These are phyloP conservation scores for Drosophila bunnanda DNA, from an alignment of 2,888 invertebrate species.

Conservation along the genomic window DNA sequence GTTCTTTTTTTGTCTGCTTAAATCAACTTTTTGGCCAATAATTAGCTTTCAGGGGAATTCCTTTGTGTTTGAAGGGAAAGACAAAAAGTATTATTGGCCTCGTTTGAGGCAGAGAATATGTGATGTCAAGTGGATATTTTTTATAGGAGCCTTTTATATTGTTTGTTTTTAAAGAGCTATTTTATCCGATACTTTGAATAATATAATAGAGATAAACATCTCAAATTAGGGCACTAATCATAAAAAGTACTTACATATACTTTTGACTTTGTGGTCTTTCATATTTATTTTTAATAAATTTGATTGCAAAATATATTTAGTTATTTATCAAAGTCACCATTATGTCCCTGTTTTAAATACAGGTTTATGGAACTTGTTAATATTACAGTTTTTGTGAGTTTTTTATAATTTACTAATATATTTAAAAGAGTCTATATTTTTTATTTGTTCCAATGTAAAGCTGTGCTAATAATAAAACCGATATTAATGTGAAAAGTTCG, in stretches of 20 bases:
- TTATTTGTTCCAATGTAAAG: not conserved
- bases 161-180: not conserved
- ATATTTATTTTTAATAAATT: not conserved
- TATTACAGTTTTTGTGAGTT: not conserved
- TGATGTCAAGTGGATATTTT: not conserved
- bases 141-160: not conserved
- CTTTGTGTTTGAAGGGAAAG: not conserved
- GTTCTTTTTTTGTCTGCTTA: slow-evolving; percentile 13
- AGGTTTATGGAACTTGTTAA: not conserved
- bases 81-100: not conserved
- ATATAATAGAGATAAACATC: not conserved
- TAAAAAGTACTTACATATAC: no score
- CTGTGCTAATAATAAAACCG: not conserved
- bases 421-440: not conserved
- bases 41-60: slow-evolving; percentile 13
- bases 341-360: not conserved
- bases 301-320: not conserved
- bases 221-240: not conserved
- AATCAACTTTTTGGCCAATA: slow-evolving; percentile 35
- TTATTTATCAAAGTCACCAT: not conserved
- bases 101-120: not conserved
- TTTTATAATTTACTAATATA: not conserved
- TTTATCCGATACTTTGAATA: not conserved
- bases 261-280: not conserved
- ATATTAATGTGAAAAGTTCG: not conserved